Percentiles rank a stretch among this genome's conserved stretches.
Evolutionary conservation across 37 sponge, comb jelly and placozoan species (phyloP).

Genomic region (Eunapius fragilis): DNA sequence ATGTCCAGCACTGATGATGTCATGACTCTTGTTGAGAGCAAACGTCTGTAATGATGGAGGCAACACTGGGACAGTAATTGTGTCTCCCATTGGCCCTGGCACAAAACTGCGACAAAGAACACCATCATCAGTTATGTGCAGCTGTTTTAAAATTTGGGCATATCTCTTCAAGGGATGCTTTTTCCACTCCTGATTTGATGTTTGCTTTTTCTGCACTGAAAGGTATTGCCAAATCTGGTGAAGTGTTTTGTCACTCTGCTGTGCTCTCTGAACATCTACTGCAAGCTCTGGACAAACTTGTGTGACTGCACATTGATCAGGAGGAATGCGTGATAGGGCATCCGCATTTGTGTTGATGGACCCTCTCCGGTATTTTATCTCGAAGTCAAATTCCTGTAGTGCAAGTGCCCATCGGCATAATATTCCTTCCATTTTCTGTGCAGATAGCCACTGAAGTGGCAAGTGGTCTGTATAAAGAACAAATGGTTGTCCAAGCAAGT

Average conservation of each 20-base stretch:
- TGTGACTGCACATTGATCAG: conserved; percentile 13
- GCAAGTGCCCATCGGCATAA: no score
- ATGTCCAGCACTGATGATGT: conserved; percentile 27
- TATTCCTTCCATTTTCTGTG: no score
- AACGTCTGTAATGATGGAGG: conserved; percentile 1
- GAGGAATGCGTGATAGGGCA: conserved; percentile 27
- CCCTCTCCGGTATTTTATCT: conserved; percentile 41
- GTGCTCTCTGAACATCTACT: not conserved
- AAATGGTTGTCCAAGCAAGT: no score
- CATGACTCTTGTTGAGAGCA: conserved; percentile 18
- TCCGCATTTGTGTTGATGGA: conserved; percentile 59
- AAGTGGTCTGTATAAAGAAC: no score
- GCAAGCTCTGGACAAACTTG: not conserved
- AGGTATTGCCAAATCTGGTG: not conserved
- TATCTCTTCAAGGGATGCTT: conserved; percentile 42
- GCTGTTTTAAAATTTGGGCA: conserved; percentile 45
- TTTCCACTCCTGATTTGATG: no score
- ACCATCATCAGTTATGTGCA: conserved; percentile 38
- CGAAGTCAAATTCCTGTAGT: conserved; percentile 51
- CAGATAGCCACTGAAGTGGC: no score
- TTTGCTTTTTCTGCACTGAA: not conserved
- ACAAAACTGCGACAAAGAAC: conserved; percentile 39
- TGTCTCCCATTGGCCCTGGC: conserved; percentile 16
- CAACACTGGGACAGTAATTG: conserved; percentile 35
- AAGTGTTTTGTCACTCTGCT: not conserved